These are phyloP conservation scores for Cancer borealis DNA, from an alignment of 2,888 invertebrate genomes.

Conservation along the genomic window DNA sequence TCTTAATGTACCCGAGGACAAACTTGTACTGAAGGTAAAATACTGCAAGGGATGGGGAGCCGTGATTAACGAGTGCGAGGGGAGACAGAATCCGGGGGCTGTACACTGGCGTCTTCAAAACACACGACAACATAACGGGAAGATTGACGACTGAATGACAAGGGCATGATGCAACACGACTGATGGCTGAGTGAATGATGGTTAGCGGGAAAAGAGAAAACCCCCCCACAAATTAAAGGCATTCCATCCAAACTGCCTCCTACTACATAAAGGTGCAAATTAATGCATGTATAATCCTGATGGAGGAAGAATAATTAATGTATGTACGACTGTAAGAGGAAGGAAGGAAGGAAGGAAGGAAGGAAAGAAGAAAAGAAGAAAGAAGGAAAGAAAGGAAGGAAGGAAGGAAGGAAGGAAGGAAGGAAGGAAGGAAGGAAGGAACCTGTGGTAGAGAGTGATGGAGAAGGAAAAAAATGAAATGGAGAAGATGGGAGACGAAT, in stretches of 20 bases:
- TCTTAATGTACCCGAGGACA: background rate
- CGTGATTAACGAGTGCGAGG: background rate
- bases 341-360: background rate
- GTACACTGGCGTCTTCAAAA: background rate
- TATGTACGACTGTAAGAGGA: background rate
- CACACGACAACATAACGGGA: background rate
- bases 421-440: conserved; percentile 24
- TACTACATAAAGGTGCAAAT: background rate
- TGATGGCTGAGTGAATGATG: background rate
- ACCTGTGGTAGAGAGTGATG: background rate
- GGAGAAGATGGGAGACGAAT: background rate
- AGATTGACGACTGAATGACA: background rate
- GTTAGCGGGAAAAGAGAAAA: background rate
- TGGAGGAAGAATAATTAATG: background rate
- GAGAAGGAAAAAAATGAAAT: background rate
- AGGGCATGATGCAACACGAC: background rate
- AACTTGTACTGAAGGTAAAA: conserved; percentile 23
- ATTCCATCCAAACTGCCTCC: background rate
- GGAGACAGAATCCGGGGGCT: background rate
- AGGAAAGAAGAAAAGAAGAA: background rate
- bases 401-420: conserved; percentile 16
- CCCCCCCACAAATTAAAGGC: background rate
- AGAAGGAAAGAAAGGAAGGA: background rate
- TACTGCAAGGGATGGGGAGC: background rate
- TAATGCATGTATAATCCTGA: background rate